Percentiles rank a stretch among this genome's conserved stretches.
phyloP scores from a whole-genome alignment of 1,140 invertebrate genomes.

The Procambarus clarkii region DNA sequence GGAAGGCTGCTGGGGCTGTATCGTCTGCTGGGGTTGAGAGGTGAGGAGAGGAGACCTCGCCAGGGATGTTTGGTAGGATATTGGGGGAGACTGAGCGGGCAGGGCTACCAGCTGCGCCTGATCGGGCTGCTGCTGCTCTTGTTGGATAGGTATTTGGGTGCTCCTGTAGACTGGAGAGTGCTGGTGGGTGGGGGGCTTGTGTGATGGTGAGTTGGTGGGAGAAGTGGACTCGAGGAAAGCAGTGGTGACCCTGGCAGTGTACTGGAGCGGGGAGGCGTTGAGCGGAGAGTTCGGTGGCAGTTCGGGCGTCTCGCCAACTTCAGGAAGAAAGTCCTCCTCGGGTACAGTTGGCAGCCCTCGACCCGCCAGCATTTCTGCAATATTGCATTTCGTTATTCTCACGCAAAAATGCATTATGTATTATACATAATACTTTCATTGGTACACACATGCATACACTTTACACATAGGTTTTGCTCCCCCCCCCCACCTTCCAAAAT shows the following conservation, averaged over 20 bases:
- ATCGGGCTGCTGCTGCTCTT: slow-evolving; percentile 12
- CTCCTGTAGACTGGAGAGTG: not conserved
- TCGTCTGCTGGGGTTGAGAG: slow-evolving; percentile 24
- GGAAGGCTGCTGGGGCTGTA: slow-evolving; percentile 32
- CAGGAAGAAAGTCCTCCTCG: slow-evolving; percentile 69
- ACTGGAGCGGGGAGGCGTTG: not conserved
- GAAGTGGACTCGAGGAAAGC: slow-evolving; percentile 19
- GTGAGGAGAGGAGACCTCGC: not conserved
- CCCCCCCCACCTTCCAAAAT: no score
- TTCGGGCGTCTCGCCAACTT: slow-evolving; percentile 60
- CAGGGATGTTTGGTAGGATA: slow-evolving; percentile 25
- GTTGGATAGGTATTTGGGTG: not conserved
- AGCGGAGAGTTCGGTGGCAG: slow-evolving; percentile 52
- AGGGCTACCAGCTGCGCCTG: slow-evolving; percentile 36
- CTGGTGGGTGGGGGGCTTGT: not conserved
- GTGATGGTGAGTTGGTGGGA: not conserved
- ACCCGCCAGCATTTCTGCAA: slow-evolving; percentile 70
- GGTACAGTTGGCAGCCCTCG: slow-evolving; percentile 67
- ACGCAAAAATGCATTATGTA: no score
- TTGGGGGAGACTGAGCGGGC: slow-evolving; percentile 50
- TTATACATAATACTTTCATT: no score
- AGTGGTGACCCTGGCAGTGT: not conserved
- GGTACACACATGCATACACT: no score
- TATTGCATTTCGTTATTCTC: not conserved
- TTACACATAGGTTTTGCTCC: no score